Evolutionary conservation across 1,140 invertebrate genomes (phyloP).

Genomic region (Ostrea edulis): DNA sequence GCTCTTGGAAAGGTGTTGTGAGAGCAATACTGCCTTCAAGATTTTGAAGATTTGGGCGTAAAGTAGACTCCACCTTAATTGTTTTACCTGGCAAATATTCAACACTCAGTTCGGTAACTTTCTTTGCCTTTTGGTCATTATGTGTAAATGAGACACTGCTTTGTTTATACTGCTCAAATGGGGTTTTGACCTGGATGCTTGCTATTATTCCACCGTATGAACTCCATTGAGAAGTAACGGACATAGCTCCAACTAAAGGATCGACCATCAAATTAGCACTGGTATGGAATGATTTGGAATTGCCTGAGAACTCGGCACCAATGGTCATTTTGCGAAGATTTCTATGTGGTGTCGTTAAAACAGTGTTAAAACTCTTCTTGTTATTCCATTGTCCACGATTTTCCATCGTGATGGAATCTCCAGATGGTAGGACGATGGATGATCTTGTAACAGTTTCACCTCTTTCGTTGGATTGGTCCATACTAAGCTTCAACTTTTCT

Average conservation of each 20-base stretch:
- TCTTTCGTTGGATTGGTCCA: constrained; percentile 8
- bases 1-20: constrained; percentile 40
- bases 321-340: constrained; percentile 49
- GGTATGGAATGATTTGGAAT: constrained; percentile 48
- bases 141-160: constrained; percentile 47
- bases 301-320: constrained; percentile 44
- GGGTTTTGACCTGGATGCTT: constrained; percentile 60
- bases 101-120: constrained; percentile 52
- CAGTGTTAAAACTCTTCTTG: constrained; percentile 46
- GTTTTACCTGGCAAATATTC: constrained; percentile 61
- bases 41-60: constrained; percentile 32
- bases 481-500: background rate
- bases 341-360: constrained; percentile 53
- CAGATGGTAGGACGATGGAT: background rate
- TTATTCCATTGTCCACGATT: constrained; percentile 45
- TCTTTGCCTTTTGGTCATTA: constrained; percentile 17
- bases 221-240: constrained; percentile 47
- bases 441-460: constrained; percentile 7
- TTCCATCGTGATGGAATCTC: constrained; percentile 43
- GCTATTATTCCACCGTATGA: constrained; percentile 53
- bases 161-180: constrained; percentile 53
- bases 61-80: constrained; percentile 45
- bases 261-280: constrained; percentile 54
- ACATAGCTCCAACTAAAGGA: constrained; percentile 50
- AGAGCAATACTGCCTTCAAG: constrained; percentile 21